These are phyloP conservation scores for Popillia japonica DNA, from an alignment of 1,140 invertebrate genomes.

Conservation along the genomic window DNA sequence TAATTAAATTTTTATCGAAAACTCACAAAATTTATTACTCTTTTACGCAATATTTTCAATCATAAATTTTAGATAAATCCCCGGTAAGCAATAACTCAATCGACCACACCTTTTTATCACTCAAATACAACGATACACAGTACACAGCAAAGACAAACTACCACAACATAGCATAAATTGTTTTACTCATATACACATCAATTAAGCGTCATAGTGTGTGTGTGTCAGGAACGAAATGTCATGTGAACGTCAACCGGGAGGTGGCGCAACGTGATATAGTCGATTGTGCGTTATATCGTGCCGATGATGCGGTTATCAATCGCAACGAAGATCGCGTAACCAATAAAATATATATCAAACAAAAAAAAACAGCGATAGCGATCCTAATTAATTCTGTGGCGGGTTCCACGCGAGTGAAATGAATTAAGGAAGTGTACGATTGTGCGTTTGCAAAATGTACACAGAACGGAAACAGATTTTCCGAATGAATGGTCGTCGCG, in stretches of 20 bases:
- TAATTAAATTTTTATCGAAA: no score
- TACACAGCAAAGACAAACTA: conserved; percentile 12
- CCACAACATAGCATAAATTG: conserved; percentile 14
- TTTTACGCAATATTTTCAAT: no score
- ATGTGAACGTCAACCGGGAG: conserved; percentile 2
- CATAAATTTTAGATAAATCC: no score
- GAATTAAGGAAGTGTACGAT: conserved; percentile 1
- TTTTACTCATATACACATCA: neutral
- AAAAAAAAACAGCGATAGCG: neutral
- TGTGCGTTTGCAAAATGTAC: neutral
- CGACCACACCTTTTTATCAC: conserved; percentile 5
- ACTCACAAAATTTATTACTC: no score
- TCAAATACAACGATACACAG: neutral
- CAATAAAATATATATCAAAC: neutral
- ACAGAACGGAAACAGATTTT: neutral
- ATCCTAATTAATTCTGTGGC: neutral
- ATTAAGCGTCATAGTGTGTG: neutral
- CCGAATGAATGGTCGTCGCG: neutral
- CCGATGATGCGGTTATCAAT: neutral
- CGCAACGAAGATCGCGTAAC: neutral
- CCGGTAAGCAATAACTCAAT: neutral
- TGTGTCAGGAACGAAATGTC: neutral
- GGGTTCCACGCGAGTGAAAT: neutral
- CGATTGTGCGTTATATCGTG: neutral
- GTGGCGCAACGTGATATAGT: neutral